Evolutionary conservation across 2,797 vertebrate genomes (phyloP).

Genomic region (Gadopsis marmoratus): DNA sequence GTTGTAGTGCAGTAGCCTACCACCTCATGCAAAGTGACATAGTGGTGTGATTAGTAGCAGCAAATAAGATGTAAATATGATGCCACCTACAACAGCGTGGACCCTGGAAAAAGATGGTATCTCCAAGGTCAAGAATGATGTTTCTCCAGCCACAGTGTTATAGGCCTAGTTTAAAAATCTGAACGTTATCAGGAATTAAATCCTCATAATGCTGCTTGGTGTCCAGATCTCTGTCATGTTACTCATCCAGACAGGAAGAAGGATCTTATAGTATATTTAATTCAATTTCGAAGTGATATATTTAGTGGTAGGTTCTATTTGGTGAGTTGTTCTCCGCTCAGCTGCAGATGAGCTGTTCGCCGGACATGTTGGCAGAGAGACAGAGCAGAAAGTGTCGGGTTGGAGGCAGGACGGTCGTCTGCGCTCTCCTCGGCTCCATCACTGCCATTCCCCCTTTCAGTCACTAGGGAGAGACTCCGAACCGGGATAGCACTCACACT

Average conservation of each 20-base stretch:
- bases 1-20: too few relatives aligned
- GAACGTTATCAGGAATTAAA: neutral
- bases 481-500: slow-evolving; percentile 47
- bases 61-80: too few relatives aligned
- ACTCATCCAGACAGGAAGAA: neutral
- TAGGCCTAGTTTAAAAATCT: neutral
- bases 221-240: neutral
- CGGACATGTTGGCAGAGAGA: too few relatives aligned
- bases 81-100: too few relatives aligned
- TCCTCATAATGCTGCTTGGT: neutral
- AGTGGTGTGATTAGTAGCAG: too few relatives aligned
- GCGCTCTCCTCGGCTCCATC: slow-evolving; percentile 31
- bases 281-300: neutral
- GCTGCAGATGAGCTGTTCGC: too few relatives aligned
- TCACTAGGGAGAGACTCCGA: slow-evolving; percentile 83
- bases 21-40: too few relatives aligned
- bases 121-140: neutral
- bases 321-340: too few relatives aligned
- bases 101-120: neutral
- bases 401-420: slow-evolving; percentile 5
- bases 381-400: neutral
- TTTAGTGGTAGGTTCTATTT: neutral
- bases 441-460: slow-evolving; percentile 67
- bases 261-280: neutral
- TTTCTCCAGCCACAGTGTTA: neutral